Evolutionary conservation across 2,113 vertebrate genomes (phyloP).

Genomic region (Nanorana parkeri): DNA sequence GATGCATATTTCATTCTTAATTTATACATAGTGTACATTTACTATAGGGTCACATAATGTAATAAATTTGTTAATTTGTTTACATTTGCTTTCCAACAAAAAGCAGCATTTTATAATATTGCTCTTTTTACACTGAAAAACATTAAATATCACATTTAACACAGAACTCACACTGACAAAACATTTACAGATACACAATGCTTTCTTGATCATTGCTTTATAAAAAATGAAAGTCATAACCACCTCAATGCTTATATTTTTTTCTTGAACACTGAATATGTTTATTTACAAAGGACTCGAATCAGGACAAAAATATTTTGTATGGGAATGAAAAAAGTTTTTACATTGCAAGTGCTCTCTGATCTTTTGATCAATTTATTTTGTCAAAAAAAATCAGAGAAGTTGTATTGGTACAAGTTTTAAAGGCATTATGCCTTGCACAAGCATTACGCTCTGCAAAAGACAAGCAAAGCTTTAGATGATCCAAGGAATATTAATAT

Average conservation of each 20-base stretch:
- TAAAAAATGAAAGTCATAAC: conserved; percentile 7
- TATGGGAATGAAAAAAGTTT: conserved; percentile 51
- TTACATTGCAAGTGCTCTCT: conserved; percentile 52
- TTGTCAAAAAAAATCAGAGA: conserved; percentile 52
- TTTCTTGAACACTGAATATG: conserved; percentile 14
- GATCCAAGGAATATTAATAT: background rate
- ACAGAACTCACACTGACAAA: conserved; percentile 44
- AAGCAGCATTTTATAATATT: conserved; percentile 57
- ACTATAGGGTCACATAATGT: conserved; percentile 35
- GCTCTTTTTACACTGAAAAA: conserved; percentile 52
- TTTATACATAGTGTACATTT: conserved; percentile 18
- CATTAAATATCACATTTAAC: conserved; percentile 37
- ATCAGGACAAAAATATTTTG: conserved; percentile 37
- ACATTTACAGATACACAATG: conserved; percentile 31
- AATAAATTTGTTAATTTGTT: conserved; percentile 80
- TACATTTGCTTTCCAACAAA: conserved; percentile 72
- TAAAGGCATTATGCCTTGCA: conserved; percentile 47
- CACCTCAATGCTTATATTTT: background rate
- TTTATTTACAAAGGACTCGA: conserved; percentile 46
- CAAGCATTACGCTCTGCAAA: conserved; percentile 38
- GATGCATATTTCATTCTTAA: conserved; percentile 1
- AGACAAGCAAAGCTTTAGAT: conserved; percentile 32
- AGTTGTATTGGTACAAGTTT: conserved; percentile 55
- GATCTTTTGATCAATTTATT: conserved; percentile 19
- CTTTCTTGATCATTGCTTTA: conserved; percentile 13